A percentile compares a stretch with the other conserved stretches of the same genome.
Conservation (phyloP, 2,797 vertebrate genomes). For the Poeciliopsis turneri region DNA sequence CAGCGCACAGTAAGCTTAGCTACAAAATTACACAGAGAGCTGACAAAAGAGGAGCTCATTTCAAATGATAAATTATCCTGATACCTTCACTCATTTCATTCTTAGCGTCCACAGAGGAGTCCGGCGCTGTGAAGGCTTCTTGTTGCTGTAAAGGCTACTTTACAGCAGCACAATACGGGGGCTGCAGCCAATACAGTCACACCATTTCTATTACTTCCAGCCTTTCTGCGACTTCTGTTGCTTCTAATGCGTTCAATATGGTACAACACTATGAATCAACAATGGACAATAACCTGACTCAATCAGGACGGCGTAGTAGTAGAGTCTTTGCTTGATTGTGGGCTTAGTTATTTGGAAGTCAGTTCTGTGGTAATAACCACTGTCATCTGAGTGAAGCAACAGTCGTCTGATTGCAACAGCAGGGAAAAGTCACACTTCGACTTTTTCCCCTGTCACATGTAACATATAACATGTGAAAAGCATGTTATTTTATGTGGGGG, state of each 20-base stretch:
- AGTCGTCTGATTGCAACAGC: neutral
- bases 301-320: neutral
- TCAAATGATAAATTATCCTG: too few species aligned
- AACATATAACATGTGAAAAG: neutral
- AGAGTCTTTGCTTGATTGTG: neutral
- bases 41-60: neutral
- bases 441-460: neutral
- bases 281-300: neutral
- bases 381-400: neutral
- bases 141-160: too few species aligned
- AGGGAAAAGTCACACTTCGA: neutral
- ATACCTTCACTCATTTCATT: neutral
- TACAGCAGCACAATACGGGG: neutral
- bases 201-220: slow-evolving; percentile 5
- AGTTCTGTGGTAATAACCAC: neutral
- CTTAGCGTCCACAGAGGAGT: slow-evolving; percentile 7
- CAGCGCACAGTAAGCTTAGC: neutral
- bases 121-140: slow-evolving; percentile 1
- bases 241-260: neutral
- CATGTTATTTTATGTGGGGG: neutral
- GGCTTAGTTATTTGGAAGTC: neutral
- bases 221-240: neutral
- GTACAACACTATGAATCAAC: neutral
- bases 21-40: neutral
- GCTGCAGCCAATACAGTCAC: slow-evolving; percentile 13